Percentiles rank a stretch among this genome's conserved stretches.
These are phyloP conservation scores for Theristus sp. DNA, from an alignment of 2,888 invertebrate genomes.

Conservation along the genomic window DNA sequence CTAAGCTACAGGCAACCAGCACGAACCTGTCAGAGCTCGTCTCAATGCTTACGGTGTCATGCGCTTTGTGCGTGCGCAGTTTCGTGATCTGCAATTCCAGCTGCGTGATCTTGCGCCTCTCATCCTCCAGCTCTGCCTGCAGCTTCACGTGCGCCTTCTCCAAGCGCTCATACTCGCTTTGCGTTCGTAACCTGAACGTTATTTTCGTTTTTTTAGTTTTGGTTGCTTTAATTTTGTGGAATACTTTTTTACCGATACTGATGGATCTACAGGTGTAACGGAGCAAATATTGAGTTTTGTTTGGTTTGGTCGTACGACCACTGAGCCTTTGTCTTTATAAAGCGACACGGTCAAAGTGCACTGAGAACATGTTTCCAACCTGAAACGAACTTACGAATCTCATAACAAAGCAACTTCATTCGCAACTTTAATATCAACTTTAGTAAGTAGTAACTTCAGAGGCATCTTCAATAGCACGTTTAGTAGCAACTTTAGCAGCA, in stretches of 20 bases:
- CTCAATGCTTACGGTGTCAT: background rate
- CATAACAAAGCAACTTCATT: no score
- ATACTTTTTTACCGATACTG: no score
- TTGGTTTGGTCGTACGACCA: no score
- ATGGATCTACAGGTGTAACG: no score
- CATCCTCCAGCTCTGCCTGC: slow-evolving; percentile 14
- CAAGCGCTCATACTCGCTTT: slow-evolving; percentile 19
- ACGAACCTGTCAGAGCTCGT: background rate
- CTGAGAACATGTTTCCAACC: no score
- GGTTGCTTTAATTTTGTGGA: no score
- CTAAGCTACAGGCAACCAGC: background rate
- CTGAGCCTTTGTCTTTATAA: no score
- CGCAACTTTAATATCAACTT: no score
- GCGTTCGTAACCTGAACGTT: slow-evolving; percentile 17
- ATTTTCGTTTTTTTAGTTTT: no score
- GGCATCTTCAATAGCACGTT: background rate
- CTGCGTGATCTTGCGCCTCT: slow-evolving; percentile 15
- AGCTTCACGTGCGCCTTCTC: slow-evolving; percentile 10
- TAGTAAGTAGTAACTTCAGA: background rate
- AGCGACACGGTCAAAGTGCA: no score
- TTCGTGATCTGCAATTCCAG: slow-evolving; percentile 21
- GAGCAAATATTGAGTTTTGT: no score
- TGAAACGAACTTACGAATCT: no score
- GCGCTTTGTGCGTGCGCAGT: slow-evolving; percentile 4
- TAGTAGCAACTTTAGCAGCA: background rate